Conservation (phyloP, 2,113 vertebrate species). For the Tachysurus vachellii region DNA sequence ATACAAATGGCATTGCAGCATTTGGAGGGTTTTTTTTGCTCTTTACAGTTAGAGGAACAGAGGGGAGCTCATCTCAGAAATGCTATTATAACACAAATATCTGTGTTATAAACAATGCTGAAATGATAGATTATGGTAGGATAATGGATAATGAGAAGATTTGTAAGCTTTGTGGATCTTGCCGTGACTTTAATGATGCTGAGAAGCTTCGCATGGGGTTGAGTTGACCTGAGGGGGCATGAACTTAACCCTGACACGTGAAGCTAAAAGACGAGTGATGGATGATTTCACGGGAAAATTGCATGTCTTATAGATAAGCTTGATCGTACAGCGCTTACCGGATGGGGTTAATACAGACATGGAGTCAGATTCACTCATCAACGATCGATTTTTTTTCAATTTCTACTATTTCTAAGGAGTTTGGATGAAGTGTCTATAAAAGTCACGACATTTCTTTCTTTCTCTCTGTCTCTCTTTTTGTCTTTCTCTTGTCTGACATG, state of each 20-base stretch:
- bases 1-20: conserved; percentile 73
- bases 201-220: conserved; percentile 2
- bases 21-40: conserved; percentile 56
- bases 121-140: background rate
- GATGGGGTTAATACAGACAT: too few species aligned
- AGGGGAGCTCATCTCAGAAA: conserved; percentile 34
- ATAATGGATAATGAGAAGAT: background rate
- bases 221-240: background rate
- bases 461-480: conserved; percentile 67
- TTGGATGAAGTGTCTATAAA: conserved; percentile 20
- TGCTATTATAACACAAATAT: background rate
- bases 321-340: background rate
- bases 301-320: background rate
- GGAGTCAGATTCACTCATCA: background rate
- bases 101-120: background rate
- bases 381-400: background rate
- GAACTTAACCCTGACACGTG: conserved; percentile 24
- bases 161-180: background rate
- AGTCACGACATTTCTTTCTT: conserved; percentile 62
- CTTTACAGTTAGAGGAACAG: conserved; percentile 43
- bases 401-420: background rate
- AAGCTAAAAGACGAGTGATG: background rate
- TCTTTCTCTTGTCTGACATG: conserved; percentile 67
- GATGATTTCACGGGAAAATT: conserved; percentile 1
- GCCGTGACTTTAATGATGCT: background rate